phyloP scores from a whole-genome alignment of 2,888 invertebrate species.

The Salpingus planirostris region DNA sequence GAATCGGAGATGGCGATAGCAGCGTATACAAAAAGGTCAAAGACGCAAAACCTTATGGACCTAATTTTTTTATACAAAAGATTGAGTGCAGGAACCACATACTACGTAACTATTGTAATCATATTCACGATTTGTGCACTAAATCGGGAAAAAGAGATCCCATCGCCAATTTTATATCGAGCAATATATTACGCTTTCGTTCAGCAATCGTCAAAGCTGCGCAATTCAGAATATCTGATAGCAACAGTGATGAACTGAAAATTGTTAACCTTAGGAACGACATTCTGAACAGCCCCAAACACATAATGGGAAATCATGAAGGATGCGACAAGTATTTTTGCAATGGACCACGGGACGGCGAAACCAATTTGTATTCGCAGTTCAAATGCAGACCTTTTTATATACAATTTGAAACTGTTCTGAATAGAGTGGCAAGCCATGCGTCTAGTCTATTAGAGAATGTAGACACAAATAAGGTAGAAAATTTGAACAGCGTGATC shows the following conservation, averaged over 20 bases:
- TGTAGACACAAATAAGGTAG: neutral
- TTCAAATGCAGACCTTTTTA: neutral
- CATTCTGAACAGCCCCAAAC: neutral
- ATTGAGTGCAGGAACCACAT: slow-evolving; percentile 15
- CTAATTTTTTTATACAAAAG: slow-evolving; percentile 7
- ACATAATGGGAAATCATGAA: slow-evolving; percentile 1
- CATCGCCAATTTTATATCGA: neutral
- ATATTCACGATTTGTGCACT: slow-evolving; percentile 3
- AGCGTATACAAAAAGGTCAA: slow-evolving; percentile 11
- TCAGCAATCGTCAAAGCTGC: neutral
- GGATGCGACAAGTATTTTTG: neutral
- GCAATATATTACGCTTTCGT: neutral
- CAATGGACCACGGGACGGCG: neutral
- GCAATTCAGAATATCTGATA: too few species aligned
- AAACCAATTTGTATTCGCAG: neutral
- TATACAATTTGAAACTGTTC: neutral
- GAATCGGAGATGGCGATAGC: slow-evolving; percentile 9
- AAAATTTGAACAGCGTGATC: neutral
- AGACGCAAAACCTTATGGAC: slow-evolving; percentile 9
- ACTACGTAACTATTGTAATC: slow-evolving; percentile 9
- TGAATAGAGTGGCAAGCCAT: neutral
- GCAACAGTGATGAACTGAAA: too few species aligned
- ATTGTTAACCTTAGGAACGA: neutral
- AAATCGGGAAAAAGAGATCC: neutral
- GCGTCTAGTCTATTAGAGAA: neutral